Percentiles rank a stretch among this genome's conserved stretches.
Conservation (phyloP, 1,140 invertebrate genomes). For the Orchesella cincta region DNA sequence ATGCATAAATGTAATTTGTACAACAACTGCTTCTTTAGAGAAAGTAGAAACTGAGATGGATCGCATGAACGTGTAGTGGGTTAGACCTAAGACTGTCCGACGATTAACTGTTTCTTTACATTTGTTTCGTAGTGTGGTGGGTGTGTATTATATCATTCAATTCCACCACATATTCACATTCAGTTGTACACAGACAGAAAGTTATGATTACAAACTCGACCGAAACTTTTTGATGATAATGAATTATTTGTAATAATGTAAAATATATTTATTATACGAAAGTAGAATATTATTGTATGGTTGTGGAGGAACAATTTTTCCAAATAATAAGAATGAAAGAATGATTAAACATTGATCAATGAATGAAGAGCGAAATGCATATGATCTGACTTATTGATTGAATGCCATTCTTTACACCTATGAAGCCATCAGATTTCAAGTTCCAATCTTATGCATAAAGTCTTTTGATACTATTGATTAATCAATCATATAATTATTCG, state of each 20-base stretch:
- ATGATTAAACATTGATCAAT: slow-evolving; percentile 15
- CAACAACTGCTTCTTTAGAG: too few species aligned
- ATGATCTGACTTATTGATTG: too few species aligned
- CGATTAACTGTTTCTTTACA: neutral
- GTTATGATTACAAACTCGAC: neutral
- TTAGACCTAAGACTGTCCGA: slow-evolving; percentile 17
- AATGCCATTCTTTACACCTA: too few species aligned
- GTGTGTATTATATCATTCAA: neutral
- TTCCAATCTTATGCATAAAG: too few species aligned
- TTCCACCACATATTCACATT: neutral
- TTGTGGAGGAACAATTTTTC: slow-evolving; percentile 31
- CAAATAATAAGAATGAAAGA: slow-evolving; percentile 16
- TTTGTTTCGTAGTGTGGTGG: slow-evolving; percentile 1
- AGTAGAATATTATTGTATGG: slow-evolving; percentile 26
- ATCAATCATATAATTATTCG: too few species aligned
- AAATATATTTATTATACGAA: neutral
- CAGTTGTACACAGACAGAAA: neutral
- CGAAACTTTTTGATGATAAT: neutral
- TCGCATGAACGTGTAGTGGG: neutral
- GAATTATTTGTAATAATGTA: neutral
- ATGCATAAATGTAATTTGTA: too few species aligned
- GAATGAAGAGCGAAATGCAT: too few species aligned
- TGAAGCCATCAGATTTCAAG: too few species aligned
- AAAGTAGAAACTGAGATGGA: too few species aligned
- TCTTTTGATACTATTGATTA: too few species aligned